A percentile compares a stretch with the other conserved stretches of the same genome.
Conservation (phyloP, 2,888 invertebrate species). For the Cryptus armator region DNA sequence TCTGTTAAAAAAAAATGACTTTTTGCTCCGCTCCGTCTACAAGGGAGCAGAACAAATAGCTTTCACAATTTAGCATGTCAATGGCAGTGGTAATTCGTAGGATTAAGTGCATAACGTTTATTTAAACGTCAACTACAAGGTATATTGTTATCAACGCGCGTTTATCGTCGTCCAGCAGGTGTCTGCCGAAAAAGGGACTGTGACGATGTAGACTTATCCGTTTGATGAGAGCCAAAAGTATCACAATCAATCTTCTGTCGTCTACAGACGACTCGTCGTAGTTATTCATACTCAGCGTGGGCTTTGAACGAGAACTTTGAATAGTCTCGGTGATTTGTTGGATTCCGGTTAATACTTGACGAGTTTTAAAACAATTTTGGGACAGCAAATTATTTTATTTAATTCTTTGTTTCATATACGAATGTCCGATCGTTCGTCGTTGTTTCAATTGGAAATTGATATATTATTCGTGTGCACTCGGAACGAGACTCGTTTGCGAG, state of each 20-base stretch:
- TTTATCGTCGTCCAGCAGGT: not conserved
- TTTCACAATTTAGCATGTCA: not conserved
- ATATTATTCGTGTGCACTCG: conserved; percentile 14
- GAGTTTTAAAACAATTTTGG: too few species aligned
- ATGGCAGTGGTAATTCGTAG: not conserved
- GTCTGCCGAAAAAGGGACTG: not conserved
- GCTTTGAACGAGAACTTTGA: not conserved
- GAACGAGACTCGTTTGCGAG: conserved; percentile 39
- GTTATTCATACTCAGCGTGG: not conserved
- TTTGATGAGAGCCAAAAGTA: not conserved
- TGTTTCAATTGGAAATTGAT: conserved; percentile 51
- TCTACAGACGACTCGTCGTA: conserved; percentile 11
- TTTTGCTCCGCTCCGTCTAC: too few species aligned
- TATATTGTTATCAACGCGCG: not conserved
- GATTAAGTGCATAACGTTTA: not conserved
- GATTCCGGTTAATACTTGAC: too few species aligned
- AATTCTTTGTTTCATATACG: not conserved
- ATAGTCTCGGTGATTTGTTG: too few species aligned
- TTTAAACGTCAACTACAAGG: not conserved
- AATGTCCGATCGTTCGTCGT: conserved; percentile 18
- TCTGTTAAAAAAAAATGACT: not conserved
- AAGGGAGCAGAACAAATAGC: too few species aligned
- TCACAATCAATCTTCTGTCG: conserved; percentile 38
- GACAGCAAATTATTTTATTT: not conserved
- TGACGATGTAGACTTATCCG: not conserved